phyloP scores from a whole-genome alignment of 1,140 invertebrate species.

The Zophobas morio region DNA sequence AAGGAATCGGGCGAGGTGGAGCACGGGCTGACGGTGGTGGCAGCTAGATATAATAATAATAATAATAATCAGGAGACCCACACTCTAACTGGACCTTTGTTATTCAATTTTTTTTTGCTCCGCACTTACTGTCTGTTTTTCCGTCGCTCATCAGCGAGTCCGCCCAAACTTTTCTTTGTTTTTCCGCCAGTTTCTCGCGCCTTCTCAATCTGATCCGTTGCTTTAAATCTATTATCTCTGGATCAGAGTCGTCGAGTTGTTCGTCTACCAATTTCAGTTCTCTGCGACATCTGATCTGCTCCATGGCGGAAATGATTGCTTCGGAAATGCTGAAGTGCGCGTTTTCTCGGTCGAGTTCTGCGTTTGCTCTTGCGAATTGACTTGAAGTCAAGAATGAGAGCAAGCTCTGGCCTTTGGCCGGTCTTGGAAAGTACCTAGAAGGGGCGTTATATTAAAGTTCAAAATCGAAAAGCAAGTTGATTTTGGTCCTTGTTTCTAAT shows the following conservation, averaged over 20 bases:
- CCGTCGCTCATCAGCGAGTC: slow-evolving; percentile 68
- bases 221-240: slow-evolving; percentile 78
- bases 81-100: not conserved
- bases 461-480: not conserved
- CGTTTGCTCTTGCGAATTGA: slow-evolving; percentile 79
- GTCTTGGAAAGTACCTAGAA: slow-evolving; percentile 73
- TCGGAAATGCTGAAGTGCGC: slow-evolving; percentile 90
- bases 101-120: not conserved
- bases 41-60: slow-evolving; percentile 60
- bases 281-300: slow-evolving; percentile 74
- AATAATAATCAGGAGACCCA: not conserved
- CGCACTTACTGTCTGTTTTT: slow-evolving; percentile 73
- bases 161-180: slow-evolving; percentile 64
- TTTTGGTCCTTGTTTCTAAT: too few relatives aligned
- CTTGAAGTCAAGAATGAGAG: slow-evolving; percentile 82
- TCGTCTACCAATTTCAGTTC: slow-evolving; percentile 67
- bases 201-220: slow-evolving; percentile 76
- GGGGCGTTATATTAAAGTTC: not conserved
- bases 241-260: slow-evolving; percentile 76
- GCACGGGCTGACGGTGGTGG: slow-evolving; percentile 72
- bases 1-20: slow-evolving; percentile 70
- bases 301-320: slow-evolving; percentile 87
- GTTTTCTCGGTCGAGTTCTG: slow-evolving; percentile 88
- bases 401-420: slow-evolving; percentile 81
- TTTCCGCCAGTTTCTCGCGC: slow-evolving; percentile 70